These are phyloP conservation scores for Psilopsiagon aurifrons DNA, from an alignment of 2,113 vertebrate genomes.

Conservation along the genomic window DNA sequence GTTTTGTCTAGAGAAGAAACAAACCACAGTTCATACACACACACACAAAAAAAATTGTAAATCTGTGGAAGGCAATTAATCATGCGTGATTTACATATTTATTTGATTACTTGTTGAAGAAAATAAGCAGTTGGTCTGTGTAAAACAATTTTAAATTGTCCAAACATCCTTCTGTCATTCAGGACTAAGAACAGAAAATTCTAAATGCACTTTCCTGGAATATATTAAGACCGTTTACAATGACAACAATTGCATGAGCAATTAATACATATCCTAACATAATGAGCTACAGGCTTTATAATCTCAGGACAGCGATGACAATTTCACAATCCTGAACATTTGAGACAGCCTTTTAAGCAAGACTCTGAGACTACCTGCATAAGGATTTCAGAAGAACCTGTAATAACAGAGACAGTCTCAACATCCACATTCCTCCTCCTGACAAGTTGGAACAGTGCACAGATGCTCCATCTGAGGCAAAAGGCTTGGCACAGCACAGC, in stretches of 20 bases:
- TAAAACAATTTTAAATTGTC: constrained; percentile 46
- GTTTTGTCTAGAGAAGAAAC: constrained; percentile 59
- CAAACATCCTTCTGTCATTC: constrained; percentile 59
- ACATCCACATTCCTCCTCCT: constrained; percentile 22
- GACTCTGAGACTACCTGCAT: neutral
- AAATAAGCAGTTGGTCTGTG: constrained; percentile 54
- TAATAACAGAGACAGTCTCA: constrained; percentile 21
- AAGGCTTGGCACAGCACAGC: neutral
- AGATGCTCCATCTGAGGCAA: neutral
- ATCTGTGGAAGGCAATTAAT: constrained; percentile 51
- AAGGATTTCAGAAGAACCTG: constrained; percentile 22
- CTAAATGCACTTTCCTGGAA: constrained; percentile 29
- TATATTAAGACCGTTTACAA: constrained; percentile 26
- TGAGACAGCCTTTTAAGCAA: neutral
- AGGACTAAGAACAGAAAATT: constrained; percentile 48
- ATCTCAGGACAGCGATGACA: neutral
- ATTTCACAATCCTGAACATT: neutral
- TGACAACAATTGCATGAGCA: neutral
- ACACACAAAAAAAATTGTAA: neutral
- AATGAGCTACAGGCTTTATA: constrained; percentile 20
- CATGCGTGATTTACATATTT: constrained; percentile 38
- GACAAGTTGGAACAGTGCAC: constrained; percentile 34
- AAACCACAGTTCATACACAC: constrained; percentile 41
- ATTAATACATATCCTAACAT: constrained; percentile 41
- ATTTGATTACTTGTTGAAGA: constrained; percentile 62